Base-by-base conservation (phyloP, 1,140 invertebrate species). In the Eciton burchellii region DNA sequence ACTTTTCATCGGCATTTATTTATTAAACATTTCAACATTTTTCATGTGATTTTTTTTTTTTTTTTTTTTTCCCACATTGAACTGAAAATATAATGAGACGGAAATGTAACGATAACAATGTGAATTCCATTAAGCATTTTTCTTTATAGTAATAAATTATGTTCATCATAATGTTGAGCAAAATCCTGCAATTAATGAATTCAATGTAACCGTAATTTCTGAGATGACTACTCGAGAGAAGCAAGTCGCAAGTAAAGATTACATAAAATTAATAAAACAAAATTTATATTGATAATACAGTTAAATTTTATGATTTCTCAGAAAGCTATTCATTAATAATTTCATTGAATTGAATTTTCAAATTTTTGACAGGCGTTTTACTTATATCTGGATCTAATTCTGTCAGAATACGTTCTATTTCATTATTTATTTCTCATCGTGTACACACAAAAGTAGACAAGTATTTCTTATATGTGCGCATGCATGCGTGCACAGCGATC, bases 101-200 rank as follows among this genome's bases (percentile, higher is more conserved):
- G n/a, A n/a, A 49, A 6, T 12, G 6, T 1, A n/a, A n/a, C n/a
- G n/a, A n/a, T n/a, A n/a, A n/a, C n/a, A n/a, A n/a, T n/a, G n/a
- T 73, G 4, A 63, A 63, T 74, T 6, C 62, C 43, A 63, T 3
- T 3, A 77, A 83, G 49, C 11, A 54, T 73, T 43, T 60, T 81
- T 29, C 57, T 52, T 60, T 29, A 52, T 72, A 43, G 11, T 45
- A 79, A 35, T 6, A 86, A 63, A 4, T 81, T 77, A n/a, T 63
- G 52, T 76, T 70, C 35, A 21, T 54, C 26, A 19, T 52, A 41
- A 66, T 77, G 47, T 63, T 43, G 12, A 65, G 9, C 26, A 21
- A 76, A 65, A 52, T 19, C 9, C 47, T 77, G 24, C 47, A 77
- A 77, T 24, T 66, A 77, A 66, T 52, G 14, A 3, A 73, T n/a